Evolutionary conservation across 2,113 vertebrate species (phyloP), one percentile per base, ranked within the genome.

Genomic region (Phylloscopus whistleri): DNA sequence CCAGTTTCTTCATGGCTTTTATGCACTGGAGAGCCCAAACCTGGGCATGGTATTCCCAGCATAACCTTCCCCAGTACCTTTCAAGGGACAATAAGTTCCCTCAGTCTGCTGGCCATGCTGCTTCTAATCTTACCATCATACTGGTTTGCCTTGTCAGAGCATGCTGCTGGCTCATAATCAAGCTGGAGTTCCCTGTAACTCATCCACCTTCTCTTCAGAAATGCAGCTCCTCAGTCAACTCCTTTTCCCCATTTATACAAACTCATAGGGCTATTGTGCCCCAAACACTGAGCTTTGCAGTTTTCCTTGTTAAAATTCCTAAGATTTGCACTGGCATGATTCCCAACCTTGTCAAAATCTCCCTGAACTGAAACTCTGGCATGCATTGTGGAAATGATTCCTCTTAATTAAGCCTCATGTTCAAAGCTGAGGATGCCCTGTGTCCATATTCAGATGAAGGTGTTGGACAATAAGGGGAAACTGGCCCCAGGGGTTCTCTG

Each of bases 221-320:
- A 73, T 1, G 1, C 33, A 84, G 31, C 43, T 62, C 27, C 60
- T 62, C 43, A 11, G 22, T 44, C n/a, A 44, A 64, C 28, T 77
- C 37, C 33, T 89, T 26, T 53, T 70, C n/a, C 37, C 26, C 30
- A 53, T 24, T 83, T 44, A 77, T 17, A 43, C 35, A 55, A 52
- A 18, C 35, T 55, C 41, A 60, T 1, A 66, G 19, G 10, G 64
- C 75, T 77, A 68, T 56, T 93, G 37, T 85, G 56, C 13, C 52
- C 35, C 0, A 0, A 55, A 21, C 9, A 1, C 9, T 43, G 35
- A 91, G 33, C 60, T 78, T 26, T 70, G 66, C 33, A 21, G 31
- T 59, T 37, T 31, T 75, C 43, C 67, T 88, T 31, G 33, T 89
- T 90, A 67, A 85, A 94, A 85, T 76, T 75, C 70, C 56, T 24